Evolutionary conservation across 2,797 vertebrate species (phyloP), one percentile per base, ranked within the genome.

Genomic region (Gadopsis marmoratus): DNA sequence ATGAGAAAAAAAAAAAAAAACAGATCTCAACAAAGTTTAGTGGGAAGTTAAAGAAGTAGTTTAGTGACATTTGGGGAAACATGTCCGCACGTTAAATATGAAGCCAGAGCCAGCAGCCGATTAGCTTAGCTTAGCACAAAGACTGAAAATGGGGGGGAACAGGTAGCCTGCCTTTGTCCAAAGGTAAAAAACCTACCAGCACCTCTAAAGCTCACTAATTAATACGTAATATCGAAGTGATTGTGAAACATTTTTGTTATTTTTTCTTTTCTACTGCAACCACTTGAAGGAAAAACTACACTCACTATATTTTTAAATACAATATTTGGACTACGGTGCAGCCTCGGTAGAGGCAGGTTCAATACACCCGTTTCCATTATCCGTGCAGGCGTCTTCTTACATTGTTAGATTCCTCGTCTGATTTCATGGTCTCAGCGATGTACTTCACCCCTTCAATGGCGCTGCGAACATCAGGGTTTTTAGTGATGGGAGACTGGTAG

Each of bases 361-460:
- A 56, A 56, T 23, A 66, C 62, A 26, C 19, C 5, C 41, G 8
- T 39, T 21, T 45, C 33, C 45, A 33, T 48, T 21, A 72, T 7
- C 59, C 45, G 29, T 37, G 23, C 39, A 47, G 50, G 2, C 0
- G 1, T 41, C 43, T 14, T 62, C 96, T 96, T 95, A 99, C 98
- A 0, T 97, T 96, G 86, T 95, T 99, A 8, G 97, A 97, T 84
- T 98, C 97, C 91, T 98, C 96, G 51, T 99, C 97, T 0, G 96
- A 95, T 78, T 97, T 98, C 97, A 99, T 98, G 0, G 97, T 97
- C 91, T 99, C 97, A 0, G 98, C 97, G 50, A 99, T 99, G 94
- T 98, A 98, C 87, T 98, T 99, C 86, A 99, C 93, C 1, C 98
- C 98, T n/a, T 98, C 97, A 2, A 99, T 97, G 81, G 98, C 98